Evolutionary conservation across 2,797 vertebrate genomes (phyloP).

Genomic region (Micrastur ruficollis): DNA sequence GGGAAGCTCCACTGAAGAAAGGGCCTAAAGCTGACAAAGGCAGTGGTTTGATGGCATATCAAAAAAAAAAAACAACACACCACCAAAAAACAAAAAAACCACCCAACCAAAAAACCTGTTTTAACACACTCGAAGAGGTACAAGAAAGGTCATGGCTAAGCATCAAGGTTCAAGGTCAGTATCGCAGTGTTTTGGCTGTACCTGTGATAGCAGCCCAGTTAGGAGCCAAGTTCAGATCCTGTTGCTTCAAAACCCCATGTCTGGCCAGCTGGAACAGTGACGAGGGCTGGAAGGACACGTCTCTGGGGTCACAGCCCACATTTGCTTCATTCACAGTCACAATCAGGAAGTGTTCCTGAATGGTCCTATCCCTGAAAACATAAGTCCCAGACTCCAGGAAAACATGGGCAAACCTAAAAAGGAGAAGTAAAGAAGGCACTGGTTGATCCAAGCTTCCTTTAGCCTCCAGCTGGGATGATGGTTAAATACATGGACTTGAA

Average conservation of each 20-base stretch:
- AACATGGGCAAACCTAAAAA: slow-evolving; percentile 87
- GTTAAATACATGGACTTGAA: neutral
- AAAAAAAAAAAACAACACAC: neutral
- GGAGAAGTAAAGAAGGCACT: neutral
- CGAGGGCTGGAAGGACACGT: slow-evolving; percentile 82
- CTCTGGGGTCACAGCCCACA: slow-evolving; percentile 74
- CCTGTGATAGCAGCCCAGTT: slow-evolving; percentile 87
- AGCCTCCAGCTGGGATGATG: neutral
- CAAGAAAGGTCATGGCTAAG: neutral
- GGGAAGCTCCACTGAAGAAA: neutral
- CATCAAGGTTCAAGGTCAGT: neutral
- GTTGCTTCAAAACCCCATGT: slow-evolving; percentile 78
- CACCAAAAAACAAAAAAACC: no score
- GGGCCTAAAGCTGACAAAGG: neutral
- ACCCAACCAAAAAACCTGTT: neutral
- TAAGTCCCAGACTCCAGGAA: slow-evolving; percentile 88
- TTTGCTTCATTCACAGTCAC: slow-evolving; percentile 83
- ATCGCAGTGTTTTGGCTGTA: slow-evolving; percentile 18
- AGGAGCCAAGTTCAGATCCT: slow-evolving; percentile 81
- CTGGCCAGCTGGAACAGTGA: slow-evolving; percentile 85
- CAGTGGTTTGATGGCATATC: neutral
- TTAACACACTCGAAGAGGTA: neutral
- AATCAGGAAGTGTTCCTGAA: slow-evolving; percentile 79
- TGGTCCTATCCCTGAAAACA: slow-evolving; percentile 82
- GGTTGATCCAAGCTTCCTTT: neutral